phyloP scores from a whole-genome alignment of 2,113 vertebrate genomes.

The Hypocryptadius cinnamomeus region DNA sequence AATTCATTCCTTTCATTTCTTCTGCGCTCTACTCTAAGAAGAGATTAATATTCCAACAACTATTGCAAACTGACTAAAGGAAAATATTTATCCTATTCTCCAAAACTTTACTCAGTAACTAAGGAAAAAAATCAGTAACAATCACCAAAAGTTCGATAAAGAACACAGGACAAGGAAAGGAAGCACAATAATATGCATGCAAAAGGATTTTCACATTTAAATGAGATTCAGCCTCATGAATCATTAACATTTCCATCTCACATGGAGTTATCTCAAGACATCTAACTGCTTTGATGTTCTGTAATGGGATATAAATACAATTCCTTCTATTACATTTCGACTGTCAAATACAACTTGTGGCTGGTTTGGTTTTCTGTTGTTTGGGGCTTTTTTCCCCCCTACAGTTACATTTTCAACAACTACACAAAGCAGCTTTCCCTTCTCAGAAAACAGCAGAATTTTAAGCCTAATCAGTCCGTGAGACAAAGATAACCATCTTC shows the following conservation, averaged over 20 bases:
- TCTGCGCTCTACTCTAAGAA: background rate
- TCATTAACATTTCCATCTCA: background rate
- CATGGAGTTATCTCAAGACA: background rate
- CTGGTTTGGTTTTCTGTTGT: background rate
- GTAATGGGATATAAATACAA: background rate
- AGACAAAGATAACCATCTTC: background rate
- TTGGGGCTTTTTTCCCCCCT: accelerated
- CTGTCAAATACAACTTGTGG: background rate
- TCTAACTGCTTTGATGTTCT: background rate
- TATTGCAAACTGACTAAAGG: background rate
- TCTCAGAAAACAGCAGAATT: background rate
- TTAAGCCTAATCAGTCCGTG: background rate
- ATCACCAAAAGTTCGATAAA: background rate
- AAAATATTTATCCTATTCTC: background rate
- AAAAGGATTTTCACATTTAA: background rate
- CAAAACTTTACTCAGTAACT: background rate
- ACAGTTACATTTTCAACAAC: background rate
- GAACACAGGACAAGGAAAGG: background rate
- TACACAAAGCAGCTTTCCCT: background rate
- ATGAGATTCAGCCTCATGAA: background rate
- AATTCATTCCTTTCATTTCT: background rate
- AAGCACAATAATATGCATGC: background rate
- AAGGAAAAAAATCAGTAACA: background rate
- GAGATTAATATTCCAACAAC: background rate
- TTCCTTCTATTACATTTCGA: background rate